Conservation (phyloP, 30 jellyfish, hydroid and myxozoan genomes). For the Aurelia sp. region DNA sequence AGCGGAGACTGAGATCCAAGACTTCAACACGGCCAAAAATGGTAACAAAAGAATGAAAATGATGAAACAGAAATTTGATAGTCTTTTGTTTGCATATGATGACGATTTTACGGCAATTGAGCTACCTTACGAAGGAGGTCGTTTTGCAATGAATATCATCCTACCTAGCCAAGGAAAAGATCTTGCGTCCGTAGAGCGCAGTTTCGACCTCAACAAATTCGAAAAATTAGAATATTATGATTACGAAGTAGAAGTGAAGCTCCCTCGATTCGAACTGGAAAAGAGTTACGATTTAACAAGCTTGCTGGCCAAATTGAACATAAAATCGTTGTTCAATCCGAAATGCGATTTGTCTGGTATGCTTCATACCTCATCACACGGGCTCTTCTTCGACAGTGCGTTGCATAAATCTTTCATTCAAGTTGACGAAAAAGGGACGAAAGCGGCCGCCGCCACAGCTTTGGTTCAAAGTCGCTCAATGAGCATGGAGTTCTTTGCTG, state of each 20-base stretch:
- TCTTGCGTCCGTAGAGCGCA: slow-evolving; percentile 24
- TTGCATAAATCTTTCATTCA: slow-evolving; percentile 83
- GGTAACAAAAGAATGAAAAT: slow-evolving; percentile 35
- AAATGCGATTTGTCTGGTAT: slow-evolving; percentile 77
- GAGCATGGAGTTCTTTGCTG: slow-evolving; percentile 60
- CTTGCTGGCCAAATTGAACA: slow-evolving; percentile 37
- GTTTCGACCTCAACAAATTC: not conserved
- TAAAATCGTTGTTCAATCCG: slow-evolving; percentile 60
- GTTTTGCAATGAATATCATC: slow-evolving; percentile 68
- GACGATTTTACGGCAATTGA: slow-evolving; percentile 40
- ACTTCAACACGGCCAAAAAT: slow-evolving; percentile 34
- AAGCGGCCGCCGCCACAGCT: slow-evolving; percentile 96
- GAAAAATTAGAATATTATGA: not conserved
- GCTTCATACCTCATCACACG: slow-evolving; percentile 36
- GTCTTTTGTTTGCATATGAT: not conserved
- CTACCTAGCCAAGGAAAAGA: slow-evolving; percentile 69
- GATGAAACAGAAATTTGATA: slow-evolving; percentile 56
- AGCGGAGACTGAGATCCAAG: slow-evolving; percentile 23
- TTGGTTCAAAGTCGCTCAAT: slow-evolving; percentile 48
- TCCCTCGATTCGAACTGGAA: slow-evolving; percentile 77
- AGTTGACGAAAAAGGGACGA: slow-evolving; percentile 90
- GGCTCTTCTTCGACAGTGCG: slow-evolving; percentile 69
- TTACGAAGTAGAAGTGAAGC: slow-evolving; percentile 16
- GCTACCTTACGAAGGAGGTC: slow-evolving; percentile 79
- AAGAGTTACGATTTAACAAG: slow-evolving; percentile 15